Evolutionary conservation across 2,113 vertebrate genomes (phyloP), one percentile per base, ranked within the genome.

Genomic region (Acrocephalus kingi): DNA sequence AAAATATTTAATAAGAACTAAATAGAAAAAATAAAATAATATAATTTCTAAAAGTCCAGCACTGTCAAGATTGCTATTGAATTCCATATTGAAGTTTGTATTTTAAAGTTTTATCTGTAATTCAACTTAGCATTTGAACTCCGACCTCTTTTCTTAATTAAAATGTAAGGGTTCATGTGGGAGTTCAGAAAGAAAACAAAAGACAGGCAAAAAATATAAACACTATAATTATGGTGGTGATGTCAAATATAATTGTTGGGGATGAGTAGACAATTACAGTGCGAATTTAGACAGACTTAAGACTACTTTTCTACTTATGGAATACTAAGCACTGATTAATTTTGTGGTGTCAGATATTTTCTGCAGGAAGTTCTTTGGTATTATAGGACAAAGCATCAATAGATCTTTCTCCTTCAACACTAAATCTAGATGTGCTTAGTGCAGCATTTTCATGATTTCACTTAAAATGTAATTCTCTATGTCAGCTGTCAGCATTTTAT

Each of bases 401-500:
- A 79, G 33, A 84, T 67, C 71, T 81, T 92, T 84, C 67, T 77
- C 8, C 21, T 84, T 68, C 39, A 31, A 74, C 22, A 55, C 4
- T 33, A 77, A 76, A 52, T 80, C 33, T 83, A 39, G 20, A 43
- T 55, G 11, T 72, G 10, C 18, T 92, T 90, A 83, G 22, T 43
- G 24, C 35, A 85, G 24, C 8, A 81, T 93, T 94, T 96, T 86
- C 31, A 74, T 75, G 62, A 86, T 83, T 97, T 95, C 27, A 66
- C 35, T 86, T 81, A 66, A 91, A 95, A 84, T 80, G 27, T 62
- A 11, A 96, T 89, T 84, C 28, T 84, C 30, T 85, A 33, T 63
- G 39, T 77, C 80, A 93, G 25, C 45, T 94, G 51, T 91, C 90
- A 90, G 33, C 18, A 87, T 87, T 96, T 94, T 90, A 84, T 79